A percentile compares a stretch with the other conserved stretches of the same genome.
phyloP scores from a whole-genome alignment of 2,888 invertebrate species.

The Hanleya hanleyi region DNA sequence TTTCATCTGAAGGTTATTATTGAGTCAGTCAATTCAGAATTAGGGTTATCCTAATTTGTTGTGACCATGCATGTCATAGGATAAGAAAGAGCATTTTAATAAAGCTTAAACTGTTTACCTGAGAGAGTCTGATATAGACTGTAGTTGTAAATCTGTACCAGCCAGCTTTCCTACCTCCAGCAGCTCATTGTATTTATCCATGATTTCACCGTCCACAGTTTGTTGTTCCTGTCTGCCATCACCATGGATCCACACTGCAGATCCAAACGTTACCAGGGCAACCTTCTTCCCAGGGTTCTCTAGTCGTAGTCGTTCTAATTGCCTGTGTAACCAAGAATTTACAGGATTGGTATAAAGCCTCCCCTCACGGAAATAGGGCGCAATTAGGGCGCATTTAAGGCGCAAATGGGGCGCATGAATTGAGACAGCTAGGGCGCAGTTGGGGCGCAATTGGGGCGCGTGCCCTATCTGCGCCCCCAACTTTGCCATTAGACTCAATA shows the following conservation, averaged over 20 bases:
- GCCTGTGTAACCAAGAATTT: too few species aligned
- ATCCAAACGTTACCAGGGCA: constrained; percentile 56
- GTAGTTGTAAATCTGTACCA: constrained; percentile 44
- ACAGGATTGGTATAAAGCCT: too few species aligned
- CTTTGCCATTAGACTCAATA: too few species aligned
- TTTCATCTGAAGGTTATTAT: too few species aligned
- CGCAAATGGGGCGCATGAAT: too few species aligned
- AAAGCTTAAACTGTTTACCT: constrained; percentile 29
- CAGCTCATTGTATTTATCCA: constrained; percentile 35
- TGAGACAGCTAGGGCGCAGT: not conserved
- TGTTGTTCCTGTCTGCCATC: constrained; percentile 39
- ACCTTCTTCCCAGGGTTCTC: constrained; percentile 61
- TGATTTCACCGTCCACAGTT: constrained; percentile 17
- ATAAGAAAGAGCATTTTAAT: too few species aligned
- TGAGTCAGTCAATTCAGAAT: too few species aligned
- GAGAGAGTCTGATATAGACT: constrained; percentile 45
- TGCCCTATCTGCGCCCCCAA: too few species aligned
- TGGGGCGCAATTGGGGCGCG: not conserved
- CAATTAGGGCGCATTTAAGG: too few species aligned
- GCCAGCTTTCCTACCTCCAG: constrained; percentile 45
- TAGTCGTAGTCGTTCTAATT: constrained; percentile 56
- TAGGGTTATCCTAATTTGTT: too few species aligned
- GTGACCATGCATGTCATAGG: too few species aligned
- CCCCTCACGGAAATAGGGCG: too few species aligned
- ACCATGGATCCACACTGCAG: constrained; percentile 51